phyloP scores from a whole-genome alignment of 2,888 invertebrate species.

The Apotomis capreana region DNA sequence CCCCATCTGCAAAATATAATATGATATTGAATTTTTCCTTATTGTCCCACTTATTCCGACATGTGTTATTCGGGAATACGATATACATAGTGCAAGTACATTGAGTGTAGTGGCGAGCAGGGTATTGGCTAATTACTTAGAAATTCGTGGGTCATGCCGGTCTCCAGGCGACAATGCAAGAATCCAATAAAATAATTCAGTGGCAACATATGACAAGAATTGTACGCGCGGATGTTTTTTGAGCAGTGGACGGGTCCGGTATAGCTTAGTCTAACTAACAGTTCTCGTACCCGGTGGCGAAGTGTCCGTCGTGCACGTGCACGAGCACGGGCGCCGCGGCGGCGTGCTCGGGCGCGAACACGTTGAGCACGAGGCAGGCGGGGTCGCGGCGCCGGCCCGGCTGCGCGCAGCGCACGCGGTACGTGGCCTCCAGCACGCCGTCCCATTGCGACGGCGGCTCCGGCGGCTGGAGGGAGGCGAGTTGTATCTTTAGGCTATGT shows the following conservation, averaged over 20 bases:
- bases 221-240: too few species aligned
- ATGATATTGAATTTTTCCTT: background rate
- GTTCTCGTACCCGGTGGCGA: constrained; percentile 63
- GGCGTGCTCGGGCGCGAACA: constrained; percentile 65
- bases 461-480: constrained; percentile 58
- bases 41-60: constrained; percentile 40
- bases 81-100: background rate
- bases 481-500: background rate
- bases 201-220: too few species aligned
- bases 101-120: too few species aligned
- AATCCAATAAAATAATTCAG: too few species aligned
- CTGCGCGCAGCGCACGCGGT: constrained; percentile 69
- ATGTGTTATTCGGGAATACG: background rate
- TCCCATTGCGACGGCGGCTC: constrained; percentile 66
- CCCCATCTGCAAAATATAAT: constrained; percentile 63
- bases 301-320: constrained; percentile 76
- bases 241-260: too few species aligned
- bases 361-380: constrained; percentile 74
- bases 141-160: too few species aligned
- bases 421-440: constrained; percentile 73
- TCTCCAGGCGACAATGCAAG: too few species aligned
- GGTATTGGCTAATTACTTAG: too few species aligned
- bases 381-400: constrained; percentile 61
- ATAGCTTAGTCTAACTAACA: too few species aligned
- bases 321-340: constrained; percentile 62